Evolutionary conservation across 2,888 invertebrate species (phyloP), one percentile per base, ranked within the genome.

Genomic region (Diploptera punctata): DNA sequence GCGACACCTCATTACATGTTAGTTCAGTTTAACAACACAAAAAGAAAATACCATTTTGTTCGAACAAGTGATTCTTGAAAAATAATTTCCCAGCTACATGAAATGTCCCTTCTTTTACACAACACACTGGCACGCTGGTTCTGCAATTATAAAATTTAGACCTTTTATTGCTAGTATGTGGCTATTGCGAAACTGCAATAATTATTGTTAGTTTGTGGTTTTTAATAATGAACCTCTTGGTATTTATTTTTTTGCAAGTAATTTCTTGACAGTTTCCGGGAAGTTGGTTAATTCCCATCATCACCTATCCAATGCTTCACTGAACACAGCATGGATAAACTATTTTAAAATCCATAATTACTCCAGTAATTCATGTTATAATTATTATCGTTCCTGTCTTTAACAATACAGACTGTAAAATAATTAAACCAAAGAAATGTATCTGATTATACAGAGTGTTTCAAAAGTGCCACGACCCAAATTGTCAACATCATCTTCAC

Each of bases 141-240:
- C 7, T 65, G 29, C 47, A 47, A 47, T 19, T 65, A 26, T 26
- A 65, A 65, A 33, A 5, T 33, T 10, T n/a, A 16, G 10, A 26
- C n/a, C 38, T 10, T 19, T 61, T 38, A 61, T 61, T 38, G 0
- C 18, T 26, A 7, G 1, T 26, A n/a, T 10, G 47, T 65, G 47
- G 44, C 44, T 65, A 13, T 26, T n/a, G 29, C 47, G 38, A 26
- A 65, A 29, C 65, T 65, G 10, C 29, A 29, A 26, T 47, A 65
- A 65, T 65, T 65, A 65, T 26, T 65, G 47, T 65, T 47, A 29
- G 26, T 47, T 26, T 65, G 65, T 21, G 26, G 65, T 65, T 65
- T n/a, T 65, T 65, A 26, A 65, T 65, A 47, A 65, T 65, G 26
- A 47, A 65, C 65, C 10, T 13, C 5, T 38, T 21, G 7, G 1